A percentile compares a stretch with the other conserved stretches of the same genome.
phyloP scores from a whole-genome alignment of 2,797 vertebrate species.

The Anguilla anguilla region DNA sequence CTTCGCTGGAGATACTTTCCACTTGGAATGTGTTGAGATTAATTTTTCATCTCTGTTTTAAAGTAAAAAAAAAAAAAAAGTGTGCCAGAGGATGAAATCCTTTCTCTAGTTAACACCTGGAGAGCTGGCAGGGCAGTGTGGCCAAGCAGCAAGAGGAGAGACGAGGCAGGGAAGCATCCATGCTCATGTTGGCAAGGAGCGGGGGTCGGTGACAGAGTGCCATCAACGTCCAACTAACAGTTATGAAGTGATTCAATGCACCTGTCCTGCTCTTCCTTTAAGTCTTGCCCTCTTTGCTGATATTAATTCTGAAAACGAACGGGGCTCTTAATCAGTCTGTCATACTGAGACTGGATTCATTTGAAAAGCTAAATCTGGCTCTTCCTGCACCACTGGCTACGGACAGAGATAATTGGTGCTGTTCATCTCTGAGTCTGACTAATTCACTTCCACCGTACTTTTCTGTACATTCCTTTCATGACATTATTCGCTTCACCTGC shows the following conservation, averaged over 20 bases:
- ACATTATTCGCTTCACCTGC: constrained; percentile 58
- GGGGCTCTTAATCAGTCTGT: constrained; percentile 51
- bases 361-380: constrained; percentile 58
- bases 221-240: neutral
- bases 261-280: neutral
- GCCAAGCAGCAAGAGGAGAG: neutral
- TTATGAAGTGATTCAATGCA: neutral
- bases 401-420: constrained; percentile 65
- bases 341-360: constrained; percentile 43
- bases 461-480: constrained; percentile 43
- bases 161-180: neutral
- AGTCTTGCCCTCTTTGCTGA: constrained; percentile 42
- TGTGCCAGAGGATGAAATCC: neutral
- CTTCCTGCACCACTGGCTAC: constrained; percentile 42
- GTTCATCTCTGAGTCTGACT: constrained; percentile 58
- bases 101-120: neutral
- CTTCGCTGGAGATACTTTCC: neutral
- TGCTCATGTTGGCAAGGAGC: neutral
- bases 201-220: neutral
- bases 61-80: neutral
- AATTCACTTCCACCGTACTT: constrained; percentile 61
- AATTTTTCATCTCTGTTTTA: neutral
- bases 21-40: neutral
- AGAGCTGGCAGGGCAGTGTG: neutral
- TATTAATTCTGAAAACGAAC: constrained; percentile 52